A percentile compares a stretch with the other conserved stretches of the same genome.
Conservation (phyloP, 1,140 invertebrate species). For the Sipha flava region DNA sequence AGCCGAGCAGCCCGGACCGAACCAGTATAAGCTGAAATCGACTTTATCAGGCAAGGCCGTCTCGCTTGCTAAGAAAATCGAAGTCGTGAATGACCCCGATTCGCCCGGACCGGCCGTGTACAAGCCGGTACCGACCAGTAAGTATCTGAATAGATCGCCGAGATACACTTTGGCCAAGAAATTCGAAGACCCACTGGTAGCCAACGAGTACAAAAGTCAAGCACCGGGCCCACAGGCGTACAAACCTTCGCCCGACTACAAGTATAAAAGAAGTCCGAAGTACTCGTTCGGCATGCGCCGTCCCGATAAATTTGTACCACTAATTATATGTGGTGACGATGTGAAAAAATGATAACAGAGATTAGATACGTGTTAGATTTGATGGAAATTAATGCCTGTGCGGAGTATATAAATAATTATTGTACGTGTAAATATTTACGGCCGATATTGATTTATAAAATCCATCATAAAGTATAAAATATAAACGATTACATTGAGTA, state of each 20-base stretch:
- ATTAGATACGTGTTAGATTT: no score
- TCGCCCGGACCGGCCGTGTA: not conserved
- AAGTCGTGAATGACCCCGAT: not conserved
- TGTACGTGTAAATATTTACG: no score
- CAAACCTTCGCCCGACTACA: not conserved
- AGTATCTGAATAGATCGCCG: not conserved
- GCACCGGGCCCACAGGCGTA: not conserved
- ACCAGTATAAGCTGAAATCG: not conserved
- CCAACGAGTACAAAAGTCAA: not conserved
- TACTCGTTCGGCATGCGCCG: not conserved
- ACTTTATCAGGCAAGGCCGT: not conserved
- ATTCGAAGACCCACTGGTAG: not conserved
- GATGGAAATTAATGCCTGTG: no score
- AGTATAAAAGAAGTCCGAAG: not conserved
- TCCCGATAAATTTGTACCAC: not conserved
- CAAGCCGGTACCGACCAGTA: not conserved
- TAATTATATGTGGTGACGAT: not conserved
- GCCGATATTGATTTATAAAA: no score
- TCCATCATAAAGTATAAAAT: no score
- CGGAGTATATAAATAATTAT: no score
- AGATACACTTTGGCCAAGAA: not conserved
- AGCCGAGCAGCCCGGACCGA: not conserved
- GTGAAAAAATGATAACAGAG: not conserved
- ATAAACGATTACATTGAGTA: no score
- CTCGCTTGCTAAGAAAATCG: not conserved